phyloP scores from a whole-genome alignment of 1,140 invertebrate genomes.

The Globodera ellingtonae region DNA sequence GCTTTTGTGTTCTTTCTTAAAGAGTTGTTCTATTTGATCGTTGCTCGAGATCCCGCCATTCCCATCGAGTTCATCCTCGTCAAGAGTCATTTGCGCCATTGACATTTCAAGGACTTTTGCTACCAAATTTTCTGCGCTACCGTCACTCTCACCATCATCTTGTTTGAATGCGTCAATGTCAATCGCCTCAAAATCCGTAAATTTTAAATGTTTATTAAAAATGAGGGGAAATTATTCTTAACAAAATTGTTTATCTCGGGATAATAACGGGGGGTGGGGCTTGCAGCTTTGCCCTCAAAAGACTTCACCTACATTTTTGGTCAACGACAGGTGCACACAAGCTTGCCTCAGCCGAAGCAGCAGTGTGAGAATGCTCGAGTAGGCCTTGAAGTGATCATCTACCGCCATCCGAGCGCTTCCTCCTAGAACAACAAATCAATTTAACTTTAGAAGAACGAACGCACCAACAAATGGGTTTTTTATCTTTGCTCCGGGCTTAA shows the following conservation, averaged over 20 bases:
- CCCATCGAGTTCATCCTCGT: constrained; percentile 14
- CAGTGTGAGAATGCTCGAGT: constrained; percentile 51
- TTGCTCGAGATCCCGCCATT: not conserved
- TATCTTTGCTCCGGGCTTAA: constrained; percentile 10
- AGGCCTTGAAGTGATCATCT: constrained; percentile 50
- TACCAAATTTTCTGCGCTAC: constrained; percentile 3
- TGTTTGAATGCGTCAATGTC: constrained; percentile 58
- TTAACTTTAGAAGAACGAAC: not conserved
- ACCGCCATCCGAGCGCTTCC: constrained; percentile 36
- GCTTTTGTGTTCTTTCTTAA: constrained; percentile 35
- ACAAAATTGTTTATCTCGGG: too few species aligned
- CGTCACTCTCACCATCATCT: constrained; percentile 33
- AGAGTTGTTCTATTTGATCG: constrained; percentile 39
- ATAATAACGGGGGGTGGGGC: too few species aligned
- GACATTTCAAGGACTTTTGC: constrained; percentile 35
- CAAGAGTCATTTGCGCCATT: constrained; percentile 37
- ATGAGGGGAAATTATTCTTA: not conserved
- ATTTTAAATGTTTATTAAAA: constrained; percentile 16
- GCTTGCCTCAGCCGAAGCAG: constrained; percentile 59
- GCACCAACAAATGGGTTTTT: constrained; percentile 52
- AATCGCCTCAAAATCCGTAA: constrained; percentile 46
- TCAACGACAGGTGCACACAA: constrained; percentile 54
- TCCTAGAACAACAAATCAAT: constrained; percentile 18
- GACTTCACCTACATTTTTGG: constrained; percentile 37
- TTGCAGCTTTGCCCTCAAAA: too few species aligned